Evolutionary conservation across 2,113 vertebrate genomes (phyloP).

Genomic region (Dolichallabes microphthalmus): DNA sequence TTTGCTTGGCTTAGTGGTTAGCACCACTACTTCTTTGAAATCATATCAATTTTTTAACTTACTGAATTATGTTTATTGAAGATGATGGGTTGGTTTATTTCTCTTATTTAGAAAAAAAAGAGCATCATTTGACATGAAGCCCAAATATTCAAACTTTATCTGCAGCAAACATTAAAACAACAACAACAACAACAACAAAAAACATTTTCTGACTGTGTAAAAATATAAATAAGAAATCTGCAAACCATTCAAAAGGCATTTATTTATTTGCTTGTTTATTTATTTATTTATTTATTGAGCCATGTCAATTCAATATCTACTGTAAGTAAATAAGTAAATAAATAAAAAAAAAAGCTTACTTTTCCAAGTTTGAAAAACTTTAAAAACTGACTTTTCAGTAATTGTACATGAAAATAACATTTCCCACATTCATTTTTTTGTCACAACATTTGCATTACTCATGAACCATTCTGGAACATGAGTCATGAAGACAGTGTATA

Average conservation of each 20-base stretch:
- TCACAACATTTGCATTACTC: slow-evolving; percentile 27
- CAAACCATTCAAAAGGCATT: not conserved
- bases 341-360: slow-evolving; percentile 8
- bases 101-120: not conserved
- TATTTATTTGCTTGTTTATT: not conserved
- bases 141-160: not conserved
- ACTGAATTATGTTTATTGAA: not conserved
- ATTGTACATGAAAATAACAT: slow-evolving; percentile 33
- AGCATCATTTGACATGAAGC: too few species aligned
- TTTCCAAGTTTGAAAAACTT: slow-evolving; percentile 16
- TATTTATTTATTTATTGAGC: not conserved
- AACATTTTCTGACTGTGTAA: not conserved
- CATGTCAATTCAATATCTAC: not conserved
- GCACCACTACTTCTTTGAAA: not conserved
- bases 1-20: not conserved
- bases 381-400: not conserved
- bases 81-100: not conserved
- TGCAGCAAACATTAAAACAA: not conserved
- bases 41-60: not conserved
- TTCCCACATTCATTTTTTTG: slow-evolving; percentile 36
- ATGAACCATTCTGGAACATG: slow-evolving; percentile 2
- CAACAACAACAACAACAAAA: too few species aligned
- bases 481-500: not conserved
- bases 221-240: not conserved
- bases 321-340: not conserved